Evolutionary conservation across 2,113 vertebrate species (phyloP).

Genomic region (Limnothrissa miodon): DNA sequence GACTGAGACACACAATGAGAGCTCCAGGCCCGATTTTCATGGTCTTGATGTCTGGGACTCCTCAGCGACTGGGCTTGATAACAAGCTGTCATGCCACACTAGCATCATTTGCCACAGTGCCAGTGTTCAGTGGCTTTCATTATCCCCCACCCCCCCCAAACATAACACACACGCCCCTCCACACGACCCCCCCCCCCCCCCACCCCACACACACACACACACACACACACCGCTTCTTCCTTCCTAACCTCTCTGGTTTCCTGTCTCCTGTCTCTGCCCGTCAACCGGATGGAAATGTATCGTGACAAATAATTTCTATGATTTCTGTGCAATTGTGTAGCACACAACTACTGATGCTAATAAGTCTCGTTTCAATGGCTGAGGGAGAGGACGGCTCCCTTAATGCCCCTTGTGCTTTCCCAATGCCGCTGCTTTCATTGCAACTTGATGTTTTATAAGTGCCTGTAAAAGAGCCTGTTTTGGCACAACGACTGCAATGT

Average conservation of each 20-base stretch:
- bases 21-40: conserved; percentile 41
- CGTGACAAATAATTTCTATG: conserved; percentile 16
- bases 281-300: conserved; percentile 1
- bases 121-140: conserved; percentile 24
- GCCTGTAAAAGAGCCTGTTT: conserved; percentile 34
- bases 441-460: conserved; percentile 43
- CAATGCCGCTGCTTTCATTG: conserved; percentile 26
- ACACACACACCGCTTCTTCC: background rate
- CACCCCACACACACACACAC: background rate
- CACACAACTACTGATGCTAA: conserved; percentile 20
- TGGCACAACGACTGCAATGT: conserved; percentile 32
- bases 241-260: background rate
- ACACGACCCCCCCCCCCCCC: background rate
- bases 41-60: conserved; percentile 33
- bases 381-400: conserved; percentile 19
- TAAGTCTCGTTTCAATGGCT: conserved; percentile 32
- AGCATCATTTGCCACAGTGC: conserved; percentile 39
- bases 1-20: conserved; percentile 25
- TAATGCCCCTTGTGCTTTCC: conserved; percentile 16
- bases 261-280: background rate
- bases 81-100: conserved; percentile 41
- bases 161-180: background rate
- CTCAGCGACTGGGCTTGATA: conserved; percentile 36
- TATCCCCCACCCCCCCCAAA: conserved; percentile 6
- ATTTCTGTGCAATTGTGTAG: conserved; percentile 23